Evolutionary conservation across 2,888 invertebrate genomes (phyloP).

Genomic region (Pilophorus perplexus): DNA sequence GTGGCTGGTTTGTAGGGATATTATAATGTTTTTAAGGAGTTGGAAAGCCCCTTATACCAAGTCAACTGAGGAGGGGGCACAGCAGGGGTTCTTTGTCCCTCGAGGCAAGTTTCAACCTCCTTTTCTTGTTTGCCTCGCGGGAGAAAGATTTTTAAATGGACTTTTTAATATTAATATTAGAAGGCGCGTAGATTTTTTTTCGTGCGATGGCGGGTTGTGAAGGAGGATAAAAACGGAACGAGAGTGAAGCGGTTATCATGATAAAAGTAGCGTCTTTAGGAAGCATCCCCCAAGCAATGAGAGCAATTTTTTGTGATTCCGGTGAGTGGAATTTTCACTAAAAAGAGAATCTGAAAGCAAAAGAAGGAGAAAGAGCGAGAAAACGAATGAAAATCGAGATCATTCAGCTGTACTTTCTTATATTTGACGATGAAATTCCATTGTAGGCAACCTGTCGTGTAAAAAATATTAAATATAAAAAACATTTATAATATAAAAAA

Average conservation of each 20-base stretch:
- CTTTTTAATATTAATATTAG: slow-evolving; percentile 20
- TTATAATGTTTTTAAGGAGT: not conserved
- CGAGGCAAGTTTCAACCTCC: slow-evolving; percentile 10
- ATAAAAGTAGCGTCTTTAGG: slow-evolving; percentile 1
- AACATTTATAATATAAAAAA: too few species aligned
- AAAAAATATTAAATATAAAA: too few species aligned
- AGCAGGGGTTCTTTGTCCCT: not conserved
- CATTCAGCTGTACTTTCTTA: too few species aligned
- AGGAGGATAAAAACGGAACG: not conserved
- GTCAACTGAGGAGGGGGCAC: not conserved
- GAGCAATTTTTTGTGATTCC: not conserved
- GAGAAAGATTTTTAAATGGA: slow-evolving; percentile 14
- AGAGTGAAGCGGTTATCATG: not conserved
- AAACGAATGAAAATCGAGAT: too few species aligned
- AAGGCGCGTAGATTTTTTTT: not conserved
- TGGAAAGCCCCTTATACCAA: not conserved
- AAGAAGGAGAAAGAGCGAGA: too few species aligned
- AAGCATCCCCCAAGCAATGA: not conserved
- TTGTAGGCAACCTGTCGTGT: too few species aligned
- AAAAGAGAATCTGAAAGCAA: too few species aligned
- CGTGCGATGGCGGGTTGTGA: not conserved
- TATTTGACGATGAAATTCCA: too few species aligned
- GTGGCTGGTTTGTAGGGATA: not conserved
- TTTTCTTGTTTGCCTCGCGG: slow-evolving; percentile 15
- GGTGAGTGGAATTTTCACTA: not conserved